Evolutionary conservation across 2,888 invertebrate genomes (phyloP), one percentile per base, ranked within the genome.

Genomic region (Neoitamus cyanurus): DNA sequence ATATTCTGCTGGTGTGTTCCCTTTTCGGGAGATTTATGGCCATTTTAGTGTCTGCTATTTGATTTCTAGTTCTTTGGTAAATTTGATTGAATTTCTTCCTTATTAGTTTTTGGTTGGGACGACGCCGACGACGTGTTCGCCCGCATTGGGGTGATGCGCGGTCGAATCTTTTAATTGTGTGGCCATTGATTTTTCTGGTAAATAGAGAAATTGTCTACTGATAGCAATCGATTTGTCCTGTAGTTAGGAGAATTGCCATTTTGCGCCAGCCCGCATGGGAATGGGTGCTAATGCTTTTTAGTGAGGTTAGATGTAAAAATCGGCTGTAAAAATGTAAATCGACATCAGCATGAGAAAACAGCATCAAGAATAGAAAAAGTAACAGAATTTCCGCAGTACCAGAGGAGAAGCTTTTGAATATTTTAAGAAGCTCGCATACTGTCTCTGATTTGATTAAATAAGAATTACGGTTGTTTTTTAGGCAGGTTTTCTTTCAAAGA

Each of bases 41-140:
- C 58, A 20, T 58, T 58, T 58, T 58, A 58, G 58, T 58, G 58
- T 58, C 20, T 20, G 25, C 58, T 58, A 58, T 58, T 58, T 58
- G 58, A 58, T 58, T 58, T 58, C 25, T 25, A 58, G 58, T 58
- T 58, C 25, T 42, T 15, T 20, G 25, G 58, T 6, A 15, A 58
- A 58, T 58, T 58, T 58, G 58, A 58, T 58, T 58, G 58, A 58
- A 58, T 58, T 58, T 58, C 58, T 58, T 58, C 20, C 58, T 58
- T 58, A 58, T 58, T 58, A 58, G 58, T 58, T 58, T 58, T 58
- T 42, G 42, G 25, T 58, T 15, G 15, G 20, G 58, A n/a, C n/a
- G n/a, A n/a, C n/a, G n/a, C n/a, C n/a, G n/a, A n/a, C n/a, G 25
- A 58, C 25, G 25, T 58, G 25, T 58, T 58, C 15, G 11, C 58